Percentiles rank a stretch among this genome's conserved stretches.
Conservation (phyloP, 1,140 invertebrate species). For the Schlechtendalia chinensis region DNA sequence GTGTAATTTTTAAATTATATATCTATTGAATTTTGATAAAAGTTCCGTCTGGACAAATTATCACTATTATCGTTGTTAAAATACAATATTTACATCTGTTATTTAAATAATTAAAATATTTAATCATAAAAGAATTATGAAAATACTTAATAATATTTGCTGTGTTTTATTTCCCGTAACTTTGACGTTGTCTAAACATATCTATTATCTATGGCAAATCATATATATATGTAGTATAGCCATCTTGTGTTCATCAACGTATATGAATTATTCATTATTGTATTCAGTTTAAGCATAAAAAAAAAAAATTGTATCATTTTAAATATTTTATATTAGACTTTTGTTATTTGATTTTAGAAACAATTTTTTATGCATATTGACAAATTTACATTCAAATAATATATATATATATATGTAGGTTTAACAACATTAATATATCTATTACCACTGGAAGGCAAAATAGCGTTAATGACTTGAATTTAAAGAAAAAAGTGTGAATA, state of each 20-base stretch:
- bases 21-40: slow-evolving; percentile 23
- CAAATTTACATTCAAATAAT: too few relatives aligned
- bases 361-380: too few relatives aligned
- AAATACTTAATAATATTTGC: not conserved
- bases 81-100: slow-evolving; percentile 47
- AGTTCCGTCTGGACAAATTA: slow-evolving; percentile 11
- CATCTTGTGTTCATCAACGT: not conserved
- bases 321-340: too few relatives aligned
- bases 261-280: not conserved
- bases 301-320: too few relatives aligned
- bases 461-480: too few relatives aligned
- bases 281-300: too few relatives aligned
- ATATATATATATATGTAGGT: too few relatives aligned
- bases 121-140: slow-evolving; percentile 22
- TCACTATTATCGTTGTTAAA: slow-evolving; percentile 42
- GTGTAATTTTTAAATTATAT: slow-evolving; percentile 40
- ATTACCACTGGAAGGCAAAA: too few relatives aligned
- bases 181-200: not conserved
- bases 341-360: too few relatives aligned
- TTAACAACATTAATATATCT: too few relatives aligned
- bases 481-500: too few relatives aligned
- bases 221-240: not conserved
- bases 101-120: slow-evolving; percentile 43
- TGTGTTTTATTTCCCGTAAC: not conserved
- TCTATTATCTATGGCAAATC: not conserved